These are phyloP conservation scores for Adelosebastes latens DNA, from an alignment of 2,797 vertebrate species.

Conservation along the genomic window DNA sequence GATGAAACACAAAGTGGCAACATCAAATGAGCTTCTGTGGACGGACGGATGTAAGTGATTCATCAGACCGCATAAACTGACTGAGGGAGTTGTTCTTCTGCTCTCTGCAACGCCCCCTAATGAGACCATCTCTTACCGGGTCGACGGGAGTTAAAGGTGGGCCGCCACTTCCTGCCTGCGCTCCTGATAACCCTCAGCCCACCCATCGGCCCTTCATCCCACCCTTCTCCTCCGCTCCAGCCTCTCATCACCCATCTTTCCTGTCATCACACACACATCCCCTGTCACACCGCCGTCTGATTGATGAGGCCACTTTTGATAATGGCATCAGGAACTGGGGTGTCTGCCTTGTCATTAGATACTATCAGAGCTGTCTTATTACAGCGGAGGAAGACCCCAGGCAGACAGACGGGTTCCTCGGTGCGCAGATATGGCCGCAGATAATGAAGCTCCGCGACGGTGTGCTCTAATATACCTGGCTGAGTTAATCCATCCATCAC, in stretches of 20 bases:
- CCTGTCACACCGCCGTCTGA: constrained; percentile 72
- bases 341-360: constrained; percentile 83
- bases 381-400: constrained; percentile 67
- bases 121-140: constrained; percentile 28
- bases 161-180: constrained; percentile 62
- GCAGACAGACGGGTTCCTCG: constrained; percentile 57
- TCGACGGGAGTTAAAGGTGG: constrained; percentile 50
- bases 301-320: constrained; percentile 82
- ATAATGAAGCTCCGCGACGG: constrained; percentile 63
- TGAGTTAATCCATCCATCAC: constrained; percentile 68
- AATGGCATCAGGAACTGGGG: constrained; percentile 81
- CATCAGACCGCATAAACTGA: constrained; percentile 35
- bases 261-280: constrained; percentile 78
- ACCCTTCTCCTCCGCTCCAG: constrained; percentile 50
- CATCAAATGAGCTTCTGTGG: not conserved
- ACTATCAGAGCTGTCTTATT: constrained; percentile 78
- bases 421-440: constrained; percentile 54
- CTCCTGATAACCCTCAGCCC: constrained; percentile 38
- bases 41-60: constrained; percentile 9
- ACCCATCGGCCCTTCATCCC: constrained; percentile 45
- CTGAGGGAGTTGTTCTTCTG: constrained; percentile 24
- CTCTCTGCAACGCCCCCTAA: constrained; percentile 29
- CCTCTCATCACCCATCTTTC: constrained; percentile 78
- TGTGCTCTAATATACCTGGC: constrained; percentile 64
- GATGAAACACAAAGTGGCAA: not conserved